Evolutionary conservation across 2,113 vertebrate species (phyloP), one percentile per base, ranked within the genome.

Genomic region (Sturnus vulgaris): DNA sequence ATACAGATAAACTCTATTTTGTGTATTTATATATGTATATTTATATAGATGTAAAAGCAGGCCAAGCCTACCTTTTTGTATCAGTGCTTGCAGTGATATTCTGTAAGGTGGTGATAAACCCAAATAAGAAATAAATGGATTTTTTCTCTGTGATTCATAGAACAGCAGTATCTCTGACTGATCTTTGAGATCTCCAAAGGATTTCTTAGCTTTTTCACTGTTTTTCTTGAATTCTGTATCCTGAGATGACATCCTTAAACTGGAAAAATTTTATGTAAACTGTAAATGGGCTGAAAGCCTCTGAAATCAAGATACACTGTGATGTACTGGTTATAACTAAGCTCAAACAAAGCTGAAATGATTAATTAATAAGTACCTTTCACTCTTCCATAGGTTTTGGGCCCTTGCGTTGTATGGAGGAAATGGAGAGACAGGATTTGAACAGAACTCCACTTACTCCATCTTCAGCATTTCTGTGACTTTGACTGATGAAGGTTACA

Each of bases 401-500:
- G 99, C 99, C 49, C 97, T 99, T 96, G 98, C 98, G 78, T 96
- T 99, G 70, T 99, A 98, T 86, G 99, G 99, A 97, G 99, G 99
- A 94, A 99, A 99, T 97, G 99, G 98, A 90, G 99, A 99, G 97
- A 99, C 98, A 9, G 99, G 99, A 47, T 99, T 99, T 97, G 99
- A 99, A 75, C 99, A 99, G 94, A 99, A 99, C 96, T 98, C 98
- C 87, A 99, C 99, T 46, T 99, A 99, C 73, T 99, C 99, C 49
- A 98, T 99, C 95, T 99, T 99, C 97, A 99, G 98, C 93, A 99
- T 99, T 96, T 99, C 99, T 88, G 98, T 99, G 95, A 99, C 98
- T 7, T 96, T 99, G 93, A 99, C 99, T 16, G 98, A 99, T 90
- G 98, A 99, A 76, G 99, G 99, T 75, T 99, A 98, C 96, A 98